These are phyloP conservation scores for Brachionus paranguensis DNA, from an alignment of 1,140 invertebrate species.

Conservation along the genomic window DNA sequence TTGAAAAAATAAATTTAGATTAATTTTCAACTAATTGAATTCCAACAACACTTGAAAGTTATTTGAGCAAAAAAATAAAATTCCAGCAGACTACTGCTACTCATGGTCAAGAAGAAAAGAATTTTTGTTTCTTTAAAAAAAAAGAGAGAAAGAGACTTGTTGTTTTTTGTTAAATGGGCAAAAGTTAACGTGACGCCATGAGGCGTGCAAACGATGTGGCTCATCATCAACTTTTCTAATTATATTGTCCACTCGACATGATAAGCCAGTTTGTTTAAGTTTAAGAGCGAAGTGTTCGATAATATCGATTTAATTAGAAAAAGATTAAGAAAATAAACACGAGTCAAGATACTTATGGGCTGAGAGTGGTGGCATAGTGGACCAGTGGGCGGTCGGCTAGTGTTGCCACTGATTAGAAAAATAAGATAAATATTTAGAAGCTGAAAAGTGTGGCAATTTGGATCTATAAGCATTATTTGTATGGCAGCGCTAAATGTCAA, in stretches of 20 bases:
- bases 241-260: constrained; percentile 36
- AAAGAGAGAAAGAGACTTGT: not conserved
- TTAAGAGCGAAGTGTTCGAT: not conserved
- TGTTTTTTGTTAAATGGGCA: not conserved
- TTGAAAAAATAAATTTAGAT: not conserved
- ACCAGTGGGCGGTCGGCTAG: not conserved
- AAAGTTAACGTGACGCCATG: constrained; percentile 31
- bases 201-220: not conserved
- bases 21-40: constrained; percentile 25
- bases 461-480: constrained; percentile 14
- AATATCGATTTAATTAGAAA: constrained; percentile 39
- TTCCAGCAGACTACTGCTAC: not conserved
- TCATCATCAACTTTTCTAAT: constrained; percentile 29
- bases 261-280: constrained; percentile 12
- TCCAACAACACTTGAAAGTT: constrained; percentile 8
- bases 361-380: not conserved
- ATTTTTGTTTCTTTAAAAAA: not conserved
- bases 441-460: not conserved
- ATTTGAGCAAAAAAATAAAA: constrained; percentile 4
- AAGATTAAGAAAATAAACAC: constrained; percentile 35
- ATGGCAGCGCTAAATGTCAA: not conserved
- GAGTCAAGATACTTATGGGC: constrained; percentile 6
- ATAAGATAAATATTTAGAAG: constrained; percentile 26
- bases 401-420: constrained; percentile 11
- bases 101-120: constrained; percentile 20